Base-by-base conservation (phyloP, 1,140 invertebrate genomes). In the Drosophila sp. region DNA sequence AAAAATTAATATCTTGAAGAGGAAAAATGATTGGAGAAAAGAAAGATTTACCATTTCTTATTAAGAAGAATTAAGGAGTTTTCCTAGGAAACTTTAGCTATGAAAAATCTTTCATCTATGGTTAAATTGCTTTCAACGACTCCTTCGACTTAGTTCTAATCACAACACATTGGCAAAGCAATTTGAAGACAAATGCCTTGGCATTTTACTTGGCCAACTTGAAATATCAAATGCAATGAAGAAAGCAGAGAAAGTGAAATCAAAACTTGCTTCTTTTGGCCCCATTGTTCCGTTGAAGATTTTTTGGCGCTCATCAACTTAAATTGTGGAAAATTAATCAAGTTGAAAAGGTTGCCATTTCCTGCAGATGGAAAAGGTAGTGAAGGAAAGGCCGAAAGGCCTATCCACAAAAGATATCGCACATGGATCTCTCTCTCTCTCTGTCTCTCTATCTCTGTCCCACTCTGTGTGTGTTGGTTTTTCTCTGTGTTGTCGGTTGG, bases 271-370 rank as follows among this genome's bases (percentile, higher is more conserved):
- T 62, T 47, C 50, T 60, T 44, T 35, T 67, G 63, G 25, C 47
- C 64, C 66, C 65, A 76, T 69, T 79, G 40, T 61, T 76, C 54
- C 25, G 41, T 68, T 78, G 57, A 69, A 70, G 82, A 71, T 69
- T 83, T 77, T 65, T 62, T 60, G 54, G 27, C 60, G 79, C 76
- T 89, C 83, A 86, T 86, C 83, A 86, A 87, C 76, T 86, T 86
- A 86, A 86, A 86, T 86, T 87, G 83, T 86, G 76, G 73, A 86
- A 89, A 86, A 86, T 86, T 86, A 86, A 86, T 86, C 83, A 87
- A 86, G 83, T 86, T 83, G 83, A 86, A 86, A 86, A 86, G 83
- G 79, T 86, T 86, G 65, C 23, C 44, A 50, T 50, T 50, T 71
- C 60, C 62, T 33, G 56, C 58, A 40, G 61, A 61, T 7, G 17